phyloP scores from a whole-genome alignment of 2,113 vertebrate genomes.

The Aegithalos caudatus region DNA sequence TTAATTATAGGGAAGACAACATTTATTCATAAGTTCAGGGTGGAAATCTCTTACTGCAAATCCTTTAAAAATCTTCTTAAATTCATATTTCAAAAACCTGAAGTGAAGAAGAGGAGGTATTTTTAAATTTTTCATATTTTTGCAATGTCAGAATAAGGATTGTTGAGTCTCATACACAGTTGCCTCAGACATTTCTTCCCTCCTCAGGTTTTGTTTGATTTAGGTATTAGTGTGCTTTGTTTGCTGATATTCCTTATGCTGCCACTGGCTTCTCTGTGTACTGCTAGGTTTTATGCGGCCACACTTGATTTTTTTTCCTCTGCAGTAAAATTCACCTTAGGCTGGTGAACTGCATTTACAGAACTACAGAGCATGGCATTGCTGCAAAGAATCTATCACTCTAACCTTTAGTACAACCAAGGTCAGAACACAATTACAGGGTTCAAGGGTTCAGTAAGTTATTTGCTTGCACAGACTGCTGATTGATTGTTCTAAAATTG shows the following conservation, averaged over 20 bases:
- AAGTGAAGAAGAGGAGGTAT: slow-evolving; percentile 27
- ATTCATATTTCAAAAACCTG: slow-evolving; percentile 28
- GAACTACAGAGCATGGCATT: background rate
- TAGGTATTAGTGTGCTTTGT: background rate
- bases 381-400: slow-evolving; percentile 20
- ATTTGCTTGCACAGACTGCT: slow-evolving; percentile 30
- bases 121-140: slow-evolving; percentile 48
- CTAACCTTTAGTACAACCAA: slow-evolving; percentile 30
- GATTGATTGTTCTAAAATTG: slow-evolving; percentile 48
- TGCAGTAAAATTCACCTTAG: slow-evolving; percentile 1
- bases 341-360: slow-evolving; percentile 21
- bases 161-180: background rate
- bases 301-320: background rate
- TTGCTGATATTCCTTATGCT: background rate
- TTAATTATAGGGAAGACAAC: slow-evolving; percentile 42
- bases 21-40: background rate
- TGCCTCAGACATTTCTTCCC: background rate
- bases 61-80: slow-evolving; percentile 40
- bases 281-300: background rate
- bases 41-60: slow-evolving; percentile 26
- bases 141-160: background rate
- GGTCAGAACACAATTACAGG: slow-evolving; percentile 61
- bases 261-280: background rate
- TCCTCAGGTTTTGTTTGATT: background rate
- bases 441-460: slow-evolving; percentile 59